A percentile compares a stretch with the other conserved stretches of the same genome.
These are phyloP conservation scores for Chelonia mydas DNA, from an alignment of 2,797 vertebrate genomes.

Conservation along the genomic window DNA sequence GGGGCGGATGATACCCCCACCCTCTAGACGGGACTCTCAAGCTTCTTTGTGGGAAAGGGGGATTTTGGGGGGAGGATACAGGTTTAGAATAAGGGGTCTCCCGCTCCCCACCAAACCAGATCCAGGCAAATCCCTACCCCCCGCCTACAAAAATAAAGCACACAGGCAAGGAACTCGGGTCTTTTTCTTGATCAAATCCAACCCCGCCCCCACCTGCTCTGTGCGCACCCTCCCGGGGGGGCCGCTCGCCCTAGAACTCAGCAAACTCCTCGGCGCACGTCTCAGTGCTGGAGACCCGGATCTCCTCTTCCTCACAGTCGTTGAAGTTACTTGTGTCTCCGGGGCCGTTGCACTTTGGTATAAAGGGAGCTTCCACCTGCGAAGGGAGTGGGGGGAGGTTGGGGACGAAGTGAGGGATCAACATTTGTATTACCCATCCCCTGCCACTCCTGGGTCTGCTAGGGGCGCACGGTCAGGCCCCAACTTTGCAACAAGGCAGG, in stretches of 20 bases:
- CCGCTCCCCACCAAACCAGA: conserved; percentile 2
- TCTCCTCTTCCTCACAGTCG: conserved; percentile 94
- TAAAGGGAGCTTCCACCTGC: conserved; percentile 88
- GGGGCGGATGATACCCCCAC: background rate
- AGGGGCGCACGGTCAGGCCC: background rate
- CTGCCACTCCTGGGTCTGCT: too few species aligned
- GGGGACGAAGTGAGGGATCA: background rate
- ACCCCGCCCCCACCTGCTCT: background rate
- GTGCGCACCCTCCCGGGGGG: conserved; percentile 10
- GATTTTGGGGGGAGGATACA: background rate
- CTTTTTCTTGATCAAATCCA: conserved; percentile 16
- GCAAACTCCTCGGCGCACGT: conserved; percentile 94
- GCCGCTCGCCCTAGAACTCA: conserved; percentile 87
- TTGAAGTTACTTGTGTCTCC: conserved; percentile 96
- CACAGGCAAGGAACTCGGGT: conserved; percentile 24
- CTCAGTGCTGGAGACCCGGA: conserved; percentile 91
- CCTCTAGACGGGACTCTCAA: conserved; percentile 45
- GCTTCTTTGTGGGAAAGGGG: conserved; percentile 39
- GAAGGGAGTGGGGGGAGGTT: background rate
- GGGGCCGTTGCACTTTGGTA: conserved; percentile 94
- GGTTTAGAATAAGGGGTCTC: background rate
- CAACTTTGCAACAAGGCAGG: background rate
- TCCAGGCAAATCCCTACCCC: conserved; percentile 31
- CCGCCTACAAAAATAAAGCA: conserved; percentile 24
- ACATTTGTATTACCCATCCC: too few species aligned